Percentiles rank a stretch among this genome's conserved stretches.
These are phyloP conservation scores for Ricordea florida DNA, from an alignment of 92 coral and sea anemone genomes.

Conservation along the genomic window DNA sequence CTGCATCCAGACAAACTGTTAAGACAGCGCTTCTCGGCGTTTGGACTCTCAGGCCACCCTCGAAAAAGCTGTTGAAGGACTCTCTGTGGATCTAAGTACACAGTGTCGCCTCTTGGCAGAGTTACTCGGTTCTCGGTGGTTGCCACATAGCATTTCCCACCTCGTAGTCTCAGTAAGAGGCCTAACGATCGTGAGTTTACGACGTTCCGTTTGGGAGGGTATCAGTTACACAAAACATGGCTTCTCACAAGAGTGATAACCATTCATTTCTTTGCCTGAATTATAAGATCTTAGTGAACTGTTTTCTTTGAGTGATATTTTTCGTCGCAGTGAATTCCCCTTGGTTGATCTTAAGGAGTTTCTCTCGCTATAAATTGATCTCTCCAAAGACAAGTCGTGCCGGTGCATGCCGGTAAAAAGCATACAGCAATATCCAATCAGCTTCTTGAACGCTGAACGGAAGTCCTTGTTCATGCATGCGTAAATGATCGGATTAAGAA, in stretches of 20 bases:
- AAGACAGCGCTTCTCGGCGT: too few species aligned
- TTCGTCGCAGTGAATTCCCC: constrained; percentile 17
- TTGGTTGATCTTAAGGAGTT: constrained; percentile 47
- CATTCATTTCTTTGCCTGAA: constrained; percentile 15
- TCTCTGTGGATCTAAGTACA: too few species aligned
- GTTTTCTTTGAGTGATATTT: constrained; percentile 23
- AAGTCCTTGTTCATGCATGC: constrained; percentile 98
- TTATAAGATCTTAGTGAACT: constrained; percentile 20
- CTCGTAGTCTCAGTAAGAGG: too few species aligned
- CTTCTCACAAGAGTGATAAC: constrained; percentile 18
- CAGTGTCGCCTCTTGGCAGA: too few species aligned
- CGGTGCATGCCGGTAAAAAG: constrained; percentile 71
- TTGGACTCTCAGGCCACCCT: too few species aligned
- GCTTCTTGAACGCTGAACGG: constrained; percentile 84
- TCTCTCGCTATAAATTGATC: constrained; percentile 68
- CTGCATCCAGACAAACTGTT: too few species aligned
- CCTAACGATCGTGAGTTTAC: too few species aligned
- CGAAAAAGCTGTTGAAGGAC: too few species aligned
- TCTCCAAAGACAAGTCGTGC: constrained; percentile 62
- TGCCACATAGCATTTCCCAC: too few species aligned
- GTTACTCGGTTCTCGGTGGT: too few species aligned
- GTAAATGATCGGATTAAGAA: constrained; percentile 91
- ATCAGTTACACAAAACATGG: constrained; percentile 9
- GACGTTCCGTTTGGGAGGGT: too few species aligned
- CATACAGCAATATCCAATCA: constrained; percentile 69